Evolutionary conservation across 2,113 vertebrate genomes (phyloP), one percentile per base, ranked within the genome.

Genomic region (human (Homo sapiens)): DNA sequence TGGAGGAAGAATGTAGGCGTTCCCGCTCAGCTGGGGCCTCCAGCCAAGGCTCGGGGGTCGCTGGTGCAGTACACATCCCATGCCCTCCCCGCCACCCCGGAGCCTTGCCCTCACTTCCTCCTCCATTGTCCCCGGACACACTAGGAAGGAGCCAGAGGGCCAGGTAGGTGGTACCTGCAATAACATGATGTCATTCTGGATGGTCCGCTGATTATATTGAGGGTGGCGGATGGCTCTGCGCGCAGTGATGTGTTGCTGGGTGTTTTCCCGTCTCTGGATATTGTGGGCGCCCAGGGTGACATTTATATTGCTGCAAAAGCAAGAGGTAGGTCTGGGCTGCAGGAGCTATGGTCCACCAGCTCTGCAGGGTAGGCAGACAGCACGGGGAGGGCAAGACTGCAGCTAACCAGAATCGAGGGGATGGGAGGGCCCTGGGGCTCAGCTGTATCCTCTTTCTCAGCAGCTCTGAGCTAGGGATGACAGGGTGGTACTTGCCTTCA

Each of bases 101-200:
- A 32, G 12, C 4, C 40, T 23, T 50, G 55, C 14, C 27, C 32
- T 7, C 8, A 30, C 30, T 38, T 55, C 38, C 80, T 57, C 64
- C 30, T 84, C 45, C 52, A 9, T 7, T 6, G 35, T 61, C 61
- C 20, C 43, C 11, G 14, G 20, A 7, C 8, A 43, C 0, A 6
- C 6, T 40, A 10, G 27, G 55, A 79, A 16, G 12, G 92, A 73
- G 35, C 27, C 70, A 72, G 59, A 78, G 38, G 50, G 13, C 70
- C 2, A n/a, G 70, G 10, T 3, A 38, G 18, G 6, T 0, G 2
- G 40, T 89, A 97, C 98, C 97, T 97, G 72, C 25, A 98, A 85
- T 25, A 97, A 68, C 98, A 98, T 98, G 93, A 98, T 98, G 64
- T 97, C 97, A 35, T 98, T 98, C 2, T 0, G 2, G 1, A 6